phyloP scores from a whole-genome alignment of 2,888 invertebrate genomes.

The Philhelius pedissequus region DNA sequence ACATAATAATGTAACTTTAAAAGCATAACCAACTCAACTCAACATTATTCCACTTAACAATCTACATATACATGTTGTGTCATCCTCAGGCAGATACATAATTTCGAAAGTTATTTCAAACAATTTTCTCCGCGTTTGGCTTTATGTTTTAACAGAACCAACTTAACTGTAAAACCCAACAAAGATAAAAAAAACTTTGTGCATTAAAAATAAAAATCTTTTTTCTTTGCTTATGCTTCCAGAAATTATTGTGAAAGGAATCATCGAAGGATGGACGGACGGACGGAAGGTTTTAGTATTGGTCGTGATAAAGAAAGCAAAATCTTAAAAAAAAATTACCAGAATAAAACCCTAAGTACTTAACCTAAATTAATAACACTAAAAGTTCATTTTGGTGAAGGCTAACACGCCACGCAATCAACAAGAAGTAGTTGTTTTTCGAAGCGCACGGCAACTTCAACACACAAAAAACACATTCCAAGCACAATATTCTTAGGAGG shows the following conservation, averaged over 20 bases:
- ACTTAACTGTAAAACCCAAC: too few relatives aligned
- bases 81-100: constrained; percentile 62
- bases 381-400: constrained; percentile 55
- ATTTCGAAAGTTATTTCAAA: constrained; percentile 54
- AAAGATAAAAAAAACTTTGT: background rate
- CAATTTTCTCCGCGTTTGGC: constrained; percentile 24
- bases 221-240: background rate
- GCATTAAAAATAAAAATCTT: background rate
- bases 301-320: constrained; percentile 14
- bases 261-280: constrained; percentile 20
- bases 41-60: constrained; percentile 41
- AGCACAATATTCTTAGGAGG: constrained; percentile 6
- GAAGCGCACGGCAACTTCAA: constrained; percentile 4
- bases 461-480: background rate
- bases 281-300: background rate
- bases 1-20: background rate
- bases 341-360: constrained; percentile 30
- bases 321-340: constrained; percentile 20
- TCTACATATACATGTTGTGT: constrained; percentile 34
- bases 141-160: background rate
- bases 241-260: constrained; percentile 27
- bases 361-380: constrained; percentile 64
- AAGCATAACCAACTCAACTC: constrained; percentile 34
- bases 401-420: constrained; percentile 41
- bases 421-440: constrained; percentile 3